phyloP scores from a whole-genome alignment of 2,797 vertebrate genomes.

The Okamejei kenojei region DNA sequence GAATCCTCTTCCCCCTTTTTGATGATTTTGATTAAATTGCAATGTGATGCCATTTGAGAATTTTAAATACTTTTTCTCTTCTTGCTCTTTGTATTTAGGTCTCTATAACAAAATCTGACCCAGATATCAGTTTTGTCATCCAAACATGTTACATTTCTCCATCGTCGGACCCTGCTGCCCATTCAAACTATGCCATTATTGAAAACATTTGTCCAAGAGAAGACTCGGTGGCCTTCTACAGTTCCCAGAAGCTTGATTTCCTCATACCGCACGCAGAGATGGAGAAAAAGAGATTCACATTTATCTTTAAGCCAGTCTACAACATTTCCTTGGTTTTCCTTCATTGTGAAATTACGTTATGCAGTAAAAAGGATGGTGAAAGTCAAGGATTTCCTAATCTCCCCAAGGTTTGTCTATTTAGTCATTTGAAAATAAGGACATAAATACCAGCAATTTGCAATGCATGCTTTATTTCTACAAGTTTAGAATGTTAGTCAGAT shows the following conservation, averaged over 20 bases:
- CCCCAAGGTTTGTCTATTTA: slow-evolving; percentile 62
- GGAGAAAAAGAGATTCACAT: slow-evolving; percentile 79
- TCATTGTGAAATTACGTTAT: slow-evolving; percentile 83
- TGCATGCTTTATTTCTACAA: neutral
- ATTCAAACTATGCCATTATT: slow-evolving; percentile 75
- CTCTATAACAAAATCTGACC: slow-evolving; percentile 68
- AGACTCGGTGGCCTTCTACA: slow-evolving; percentile 72
- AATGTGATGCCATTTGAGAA: neutral
- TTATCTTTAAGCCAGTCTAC: slow-evolving; percentile 74
- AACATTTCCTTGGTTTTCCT: slow-evolving; percentile 75
- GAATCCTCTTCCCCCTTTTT: neutral
- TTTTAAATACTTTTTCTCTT: slow-evolving; percentile 42
- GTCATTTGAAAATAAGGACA: neutral
- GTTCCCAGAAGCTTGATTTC: slow-evolving; percentile 54
- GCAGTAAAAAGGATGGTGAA: slow-evolving; percentile 58
- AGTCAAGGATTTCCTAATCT: slow-evolving; percentile 61
- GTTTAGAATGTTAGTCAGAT: neutral
- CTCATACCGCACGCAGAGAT: slow-evolving; percentile 52
- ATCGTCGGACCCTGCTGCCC: slow-evolving; percentile 59
- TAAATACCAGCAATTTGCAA: neutral
- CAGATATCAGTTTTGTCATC: slow-evolving; percentile 79
- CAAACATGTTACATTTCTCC: slow-evolving; percentile 80
- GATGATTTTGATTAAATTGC: neutral
- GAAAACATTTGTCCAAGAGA: slow-evolving; percentile 89
- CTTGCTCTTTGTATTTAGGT: slow-evolving; percentile 58